Evolutionary conservation across 2,888 invertebrate species (phyloP).

Genomic region (Perithous albicinctus): DNA sequence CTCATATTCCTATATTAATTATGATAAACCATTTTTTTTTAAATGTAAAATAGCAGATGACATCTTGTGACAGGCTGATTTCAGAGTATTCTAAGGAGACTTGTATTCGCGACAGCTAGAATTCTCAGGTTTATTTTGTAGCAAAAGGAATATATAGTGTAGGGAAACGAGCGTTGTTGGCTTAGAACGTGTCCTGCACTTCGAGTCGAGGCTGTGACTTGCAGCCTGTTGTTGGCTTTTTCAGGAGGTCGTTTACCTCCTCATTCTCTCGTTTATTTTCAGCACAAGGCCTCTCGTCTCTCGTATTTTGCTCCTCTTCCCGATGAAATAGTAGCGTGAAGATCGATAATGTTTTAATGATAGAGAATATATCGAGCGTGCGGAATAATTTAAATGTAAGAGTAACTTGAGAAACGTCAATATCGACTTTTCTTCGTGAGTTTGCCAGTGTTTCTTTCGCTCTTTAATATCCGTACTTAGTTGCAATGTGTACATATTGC

Average conservation of each 20-base stretch:
- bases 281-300: conserved; percentile 40
- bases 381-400: conserved; percentile 13
- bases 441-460: not conserved
- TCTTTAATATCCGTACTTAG: conserved; percentile 14
- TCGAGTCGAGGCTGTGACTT: not conserved
- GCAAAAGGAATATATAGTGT: conserved; percentile 6
- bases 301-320: conserved; percentile 13
- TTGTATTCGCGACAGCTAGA: not conserved
- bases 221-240: conserved; percentile 42
- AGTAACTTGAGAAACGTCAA: conserved; percentile 19
- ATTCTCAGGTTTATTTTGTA: conserved; percentile 9
- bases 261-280: conserved; percentile 47
- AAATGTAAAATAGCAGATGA: not conserved
- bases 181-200: conserved; percentile 27
- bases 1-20: no score
- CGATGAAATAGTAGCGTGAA: not conserved
- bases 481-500: conserved; percentile 13
- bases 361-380: not conserved
- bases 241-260: conserved; percentile 59
- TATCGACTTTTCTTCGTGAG: conserved; percentile 18
- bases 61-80: conserved; percentile 9
- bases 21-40: no score
- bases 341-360: conserved; percentile 12
- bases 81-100: conserved; percentile 5
- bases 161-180: conserved; percentile 21